phyloP scores from a whole-genome alignment of 2,888 invertebrate species.

The Clunio marinus region DNA sequence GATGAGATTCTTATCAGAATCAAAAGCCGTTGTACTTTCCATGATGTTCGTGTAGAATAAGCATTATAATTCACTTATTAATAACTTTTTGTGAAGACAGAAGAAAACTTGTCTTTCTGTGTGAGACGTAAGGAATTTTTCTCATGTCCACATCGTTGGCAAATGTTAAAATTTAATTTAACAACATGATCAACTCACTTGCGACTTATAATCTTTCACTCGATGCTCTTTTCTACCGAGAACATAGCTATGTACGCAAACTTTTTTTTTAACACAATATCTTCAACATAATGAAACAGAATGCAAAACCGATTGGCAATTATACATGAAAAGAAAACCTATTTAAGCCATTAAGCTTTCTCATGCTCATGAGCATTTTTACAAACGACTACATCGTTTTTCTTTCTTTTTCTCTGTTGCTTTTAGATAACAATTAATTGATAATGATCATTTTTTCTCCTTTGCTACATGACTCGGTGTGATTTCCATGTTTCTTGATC shows the following conservation, averaged over 20 bases:
- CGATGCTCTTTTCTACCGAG: neutral
- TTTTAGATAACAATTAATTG: conserved; percentile 33
- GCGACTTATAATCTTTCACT: conserved; percentile 6
- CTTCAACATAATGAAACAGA: too few species aligned
- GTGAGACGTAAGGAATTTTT: too few species aligned
- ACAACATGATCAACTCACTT: conserved; percentile 29
- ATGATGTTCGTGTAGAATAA: too few species aligned
- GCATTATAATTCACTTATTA: conserved; percentile 1
- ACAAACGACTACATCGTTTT: conserved; percentile 15
- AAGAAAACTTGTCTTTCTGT: too few species aligned
- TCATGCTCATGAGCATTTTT: neutral
- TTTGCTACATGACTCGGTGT: conserved; percentile 6
- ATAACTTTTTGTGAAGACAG: too few species aligned
- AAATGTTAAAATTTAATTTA: conserved; percentile 27
- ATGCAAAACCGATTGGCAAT: conserved; percentile 16
- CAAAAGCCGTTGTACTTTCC: neutral
- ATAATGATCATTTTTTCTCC: conserved; percentile 19
- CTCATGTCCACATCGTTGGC: neutral
- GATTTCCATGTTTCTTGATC: neutral
- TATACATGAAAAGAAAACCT: conserved; percentile 10
- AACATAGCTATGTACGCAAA: too few species aligned
- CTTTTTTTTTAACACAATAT: too few species aligned
- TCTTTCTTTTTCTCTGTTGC: neutral
- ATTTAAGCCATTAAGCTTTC: conserved; percentile 16
- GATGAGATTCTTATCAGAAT: neutral